Evolutionary conservation across 2,797 vertebrate species (phyloP), one percentile per base, ranked within the genome.

Genomic region (Anguilla megastoma): DNA sequence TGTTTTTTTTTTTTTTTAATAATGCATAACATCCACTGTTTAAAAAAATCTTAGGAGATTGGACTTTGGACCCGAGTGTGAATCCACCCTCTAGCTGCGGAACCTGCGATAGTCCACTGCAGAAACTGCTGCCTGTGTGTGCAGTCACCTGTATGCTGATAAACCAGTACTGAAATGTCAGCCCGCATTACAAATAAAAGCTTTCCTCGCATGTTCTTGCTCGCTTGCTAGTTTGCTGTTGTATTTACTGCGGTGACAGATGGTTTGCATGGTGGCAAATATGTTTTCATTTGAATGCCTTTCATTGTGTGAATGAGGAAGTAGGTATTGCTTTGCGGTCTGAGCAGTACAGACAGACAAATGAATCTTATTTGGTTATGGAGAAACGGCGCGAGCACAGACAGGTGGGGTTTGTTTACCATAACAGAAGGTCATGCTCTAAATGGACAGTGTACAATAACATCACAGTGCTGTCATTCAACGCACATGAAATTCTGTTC

Each of bases 271-370:
- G 8, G 27, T 33, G 27, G 30, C 10, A 30, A 36, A 74, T 21
- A 45, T 21, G 36, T 41, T 41, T 79, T 8, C 14, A 16, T 14
- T 79, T 41, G 30, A 79, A 45, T 41, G 14, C 36, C 74, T 79
- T 45, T 41, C 74, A 45, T 18, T 41, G 74, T 16, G 12, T 45
- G 36, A 79, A 84, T 84, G 48, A 84, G 80, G 80, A 84, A 84
- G 54, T 30, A 8, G 3, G 54, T 84, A 54, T 0, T 21, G 21
- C 10, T 12, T 30, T 80, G 36, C 27, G 45, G 48, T 50, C 48
- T 52, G 80, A 30, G 12, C 45, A n/a, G 45, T 52, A 14, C 41
- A 18, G n/a, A 52, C 24, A n/a, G n/a, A n/a, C 45, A 79, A 45
- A 41, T 41, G 14, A 21, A 45, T 14, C 36, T 45, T 79, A 79